phyloP scores from a whole-genome alignment of 2,888 invertebrate species.

The Tenthredo scrophulariae region DNA sequence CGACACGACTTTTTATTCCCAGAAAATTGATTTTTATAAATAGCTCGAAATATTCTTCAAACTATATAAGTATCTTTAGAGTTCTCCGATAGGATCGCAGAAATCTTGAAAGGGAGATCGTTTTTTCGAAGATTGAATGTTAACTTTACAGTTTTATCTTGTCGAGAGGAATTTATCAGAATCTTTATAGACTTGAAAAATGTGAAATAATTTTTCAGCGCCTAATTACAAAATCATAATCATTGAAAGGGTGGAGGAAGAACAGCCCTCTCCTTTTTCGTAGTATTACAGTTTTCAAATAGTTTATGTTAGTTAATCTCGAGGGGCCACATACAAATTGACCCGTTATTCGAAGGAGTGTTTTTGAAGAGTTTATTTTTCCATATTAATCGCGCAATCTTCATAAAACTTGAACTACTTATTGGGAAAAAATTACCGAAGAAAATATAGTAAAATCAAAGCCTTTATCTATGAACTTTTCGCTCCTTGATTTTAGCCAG shows the following conservation, averaged over 20 bases:
- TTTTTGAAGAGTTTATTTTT: not conserved
- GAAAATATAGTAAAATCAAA: not conserved
- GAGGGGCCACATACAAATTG: not conserved
- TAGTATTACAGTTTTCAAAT: not conserved
- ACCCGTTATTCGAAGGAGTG: not conserved
- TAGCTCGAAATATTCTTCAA: no score
- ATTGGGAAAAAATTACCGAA: not conserved
- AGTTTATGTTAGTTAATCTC: slow-evolving; percentile 4
- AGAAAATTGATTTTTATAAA: no score
- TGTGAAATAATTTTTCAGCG: not conserved
- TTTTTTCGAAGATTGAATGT: not conserved
- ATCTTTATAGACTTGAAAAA: not conserved
- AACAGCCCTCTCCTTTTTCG: not conserved
- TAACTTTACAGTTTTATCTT: not conserved
- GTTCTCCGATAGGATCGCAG: no score
- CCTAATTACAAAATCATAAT: not conserved
- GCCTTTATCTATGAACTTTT: not conserved
- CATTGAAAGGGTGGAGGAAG: not conserved
- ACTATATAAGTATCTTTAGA: no score
- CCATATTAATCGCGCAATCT: not conserved
- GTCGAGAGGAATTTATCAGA: not conserved
- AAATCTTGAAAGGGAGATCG: not conserved
- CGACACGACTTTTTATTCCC: no score
- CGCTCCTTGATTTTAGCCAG: not conserved
- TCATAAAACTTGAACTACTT: not conserved